Evolutionary conservation across 2,888 invertebrate genomes (phyloP).

Genomic region (Plusia festucae): DNA sequence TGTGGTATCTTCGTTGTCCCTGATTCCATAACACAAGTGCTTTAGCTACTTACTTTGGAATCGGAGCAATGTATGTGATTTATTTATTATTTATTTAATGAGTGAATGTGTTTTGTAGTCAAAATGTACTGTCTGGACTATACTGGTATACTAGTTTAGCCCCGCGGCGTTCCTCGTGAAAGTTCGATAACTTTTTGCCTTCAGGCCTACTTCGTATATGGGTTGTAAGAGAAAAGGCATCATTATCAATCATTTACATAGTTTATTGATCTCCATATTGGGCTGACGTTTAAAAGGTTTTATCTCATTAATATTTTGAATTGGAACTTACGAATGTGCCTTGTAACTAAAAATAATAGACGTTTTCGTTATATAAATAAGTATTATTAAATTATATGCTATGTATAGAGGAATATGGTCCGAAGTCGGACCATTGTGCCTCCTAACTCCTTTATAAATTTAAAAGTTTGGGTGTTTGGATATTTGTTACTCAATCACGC

Average conservation of each 20-base stretch:
- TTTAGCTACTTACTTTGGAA: too few species aligned
- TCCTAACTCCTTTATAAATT: too few species aligned
- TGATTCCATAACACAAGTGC: too few species aligned
- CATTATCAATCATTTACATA: not conserved
- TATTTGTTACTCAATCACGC: too few species aligned
- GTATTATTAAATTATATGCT: not conserved
- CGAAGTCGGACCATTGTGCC: too few species aligned
- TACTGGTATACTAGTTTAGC: not conserved
- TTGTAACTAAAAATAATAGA: conserved; percentile 4
- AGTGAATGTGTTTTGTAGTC: too few species aligned
- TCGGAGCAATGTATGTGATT: too few species aligned
- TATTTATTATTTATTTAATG: too few species aligned
- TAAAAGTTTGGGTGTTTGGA: too few species aligned
- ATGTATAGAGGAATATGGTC: too few species aligned
- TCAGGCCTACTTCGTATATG: conserved; percentile 7
- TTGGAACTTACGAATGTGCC: not conserved
- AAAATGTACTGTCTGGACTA: too few species aligned
- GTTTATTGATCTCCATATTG: not conserved
- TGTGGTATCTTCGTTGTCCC: too few species aligned
- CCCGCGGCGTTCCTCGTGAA: conserved; percentile 28
- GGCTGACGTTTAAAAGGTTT: not conserved
- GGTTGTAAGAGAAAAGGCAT: conserved; percentile 11
- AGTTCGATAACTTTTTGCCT: conserved; percentile 20
- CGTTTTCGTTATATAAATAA: not conserved
- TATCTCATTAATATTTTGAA: not conserved